phyloP scores from a whole-genome alignment of 2,797 vertebrate species.

The Halcyon badia region DNA sequence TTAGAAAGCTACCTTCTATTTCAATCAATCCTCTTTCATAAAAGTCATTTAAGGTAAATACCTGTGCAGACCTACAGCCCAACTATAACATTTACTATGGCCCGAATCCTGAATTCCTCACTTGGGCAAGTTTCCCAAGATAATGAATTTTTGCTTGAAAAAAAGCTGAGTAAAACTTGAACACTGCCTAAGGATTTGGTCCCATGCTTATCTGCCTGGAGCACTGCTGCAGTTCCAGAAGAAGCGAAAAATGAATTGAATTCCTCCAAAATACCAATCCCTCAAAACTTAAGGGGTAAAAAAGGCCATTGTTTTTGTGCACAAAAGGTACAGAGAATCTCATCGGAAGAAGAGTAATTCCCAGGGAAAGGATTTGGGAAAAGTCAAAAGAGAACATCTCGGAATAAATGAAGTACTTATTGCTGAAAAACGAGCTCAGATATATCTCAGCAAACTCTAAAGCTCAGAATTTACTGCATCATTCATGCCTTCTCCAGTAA shows the following conservation, averaged over 20 bases:
- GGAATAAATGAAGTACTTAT: constrained; percentile 79
- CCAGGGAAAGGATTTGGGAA: constrained; percentile 48
- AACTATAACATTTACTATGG: constrained; percentile 62
- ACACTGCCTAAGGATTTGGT: constrained; percentile 21
- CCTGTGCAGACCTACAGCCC: constrained; percentile 4
- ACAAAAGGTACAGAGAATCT: constrained; percentile 34
- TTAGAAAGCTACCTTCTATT: constrained; percentile 64
- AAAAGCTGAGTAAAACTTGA: constrained; percentile 57
- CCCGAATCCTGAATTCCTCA: constrained; percentile 27
- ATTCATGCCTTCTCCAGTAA: constrained; percentile 68
- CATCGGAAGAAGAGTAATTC: constrained; percentile 41
- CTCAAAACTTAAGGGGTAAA: constrained; percentile 20
- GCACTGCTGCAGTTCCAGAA: background rate
- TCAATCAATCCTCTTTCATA: constrained; percentile 57
- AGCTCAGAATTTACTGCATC: constrained; percentile 78
- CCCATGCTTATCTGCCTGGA: constrained; percentile 32
- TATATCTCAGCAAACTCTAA: constrained; percentile 72
- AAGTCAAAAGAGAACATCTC: constrained; percentile 63
- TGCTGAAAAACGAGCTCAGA: constrained; percentile 78
- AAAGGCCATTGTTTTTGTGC: constrained; percentile 23
- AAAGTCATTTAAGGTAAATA: constrained; percentile 70
- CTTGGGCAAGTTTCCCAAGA: constrained; percentile 31
- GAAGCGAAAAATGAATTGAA: constrained; percentile 35
- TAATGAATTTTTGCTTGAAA: constrained; percentile 51
- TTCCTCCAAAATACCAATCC: constrained; percentile 7